Conservation (phyloP, 2,113 vertebrate genomes). For the Callaeas wilsoni region DNA sequence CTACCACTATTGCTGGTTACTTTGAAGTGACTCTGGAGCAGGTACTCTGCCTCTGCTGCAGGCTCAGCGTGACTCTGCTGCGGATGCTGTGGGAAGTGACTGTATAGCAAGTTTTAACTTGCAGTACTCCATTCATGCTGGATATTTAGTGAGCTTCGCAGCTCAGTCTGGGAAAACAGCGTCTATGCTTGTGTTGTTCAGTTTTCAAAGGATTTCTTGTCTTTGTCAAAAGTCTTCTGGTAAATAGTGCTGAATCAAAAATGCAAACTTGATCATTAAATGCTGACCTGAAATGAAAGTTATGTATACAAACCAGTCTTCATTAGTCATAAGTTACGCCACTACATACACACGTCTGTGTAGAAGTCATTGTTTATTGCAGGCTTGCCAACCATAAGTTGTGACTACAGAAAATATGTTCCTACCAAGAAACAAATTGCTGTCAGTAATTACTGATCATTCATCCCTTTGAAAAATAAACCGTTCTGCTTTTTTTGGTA, state of each 20-base stretch:
- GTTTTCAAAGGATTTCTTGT: background rate
- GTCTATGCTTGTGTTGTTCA: background rate
- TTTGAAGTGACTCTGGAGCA: background rate
- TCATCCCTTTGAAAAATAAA: background rate
- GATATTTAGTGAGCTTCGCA: background rate
- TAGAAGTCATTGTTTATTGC: background rate
- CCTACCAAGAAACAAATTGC: background rate
- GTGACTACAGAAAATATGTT: background rate
- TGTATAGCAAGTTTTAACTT: background rate
- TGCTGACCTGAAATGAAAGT: background rate
- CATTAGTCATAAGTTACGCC: background rate
- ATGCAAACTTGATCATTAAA: background rate
- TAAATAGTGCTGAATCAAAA: background rate
- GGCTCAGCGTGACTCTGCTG: background rate
- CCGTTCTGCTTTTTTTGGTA: background rate
- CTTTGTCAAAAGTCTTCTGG: background rate
- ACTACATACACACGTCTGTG: background rate
- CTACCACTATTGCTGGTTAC: background rate
- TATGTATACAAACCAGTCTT: background rate
- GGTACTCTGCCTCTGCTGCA: background rate
- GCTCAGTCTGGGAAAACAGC: background rate
- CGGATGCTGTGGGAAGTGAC: background rate
- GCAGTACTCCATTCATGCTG: background rate
- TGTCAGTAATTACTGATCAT: background rate
- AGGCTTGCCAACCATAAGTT: background rate